phyloP scores from a whole-genome alignment of 2,888 invertebrate species.

The Pollenia amentaria region DNA sequence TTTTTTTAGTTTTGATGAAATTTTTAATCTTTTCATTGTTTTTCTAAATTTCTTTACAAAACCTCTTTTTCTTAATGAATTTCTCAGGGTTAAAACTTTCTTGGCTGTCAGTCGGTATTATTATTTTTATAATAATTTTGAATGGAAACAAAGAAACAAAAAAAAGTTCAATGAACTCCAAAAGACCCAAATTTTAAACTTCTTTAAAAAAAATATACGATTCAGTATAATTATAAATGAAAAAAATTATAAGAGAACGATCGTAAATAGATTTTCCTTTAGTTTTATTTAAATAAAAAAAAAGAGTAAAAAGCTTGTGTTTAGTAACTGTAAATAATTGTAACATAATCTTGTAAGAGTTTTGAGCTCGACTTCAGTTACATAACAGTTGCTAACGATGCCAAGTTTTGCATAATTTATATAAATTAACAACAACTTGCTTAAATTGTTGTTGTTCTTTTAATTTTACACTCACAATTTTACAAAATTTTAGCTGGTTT shows the following conservation, averaged over 20 bases:
- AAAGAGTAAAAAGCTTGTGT: not conserved
- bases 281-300: not conserved
- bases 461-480: not conserved
- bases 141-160: conserved; percentile 56
- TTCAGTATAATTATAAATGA: not conserved
- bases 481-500: not conserved
- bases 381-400: conserved; percentile 34
- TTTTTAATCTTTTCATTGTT: not conserved
- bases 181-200: conserved; percentile 44
- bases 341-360: conserved; percentile 46
- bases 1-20: conserved; percentile 22
- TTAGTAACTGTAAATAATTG: not conserved
- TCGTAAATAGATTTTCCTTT: not conserved
- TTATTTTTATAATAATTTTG: not conserved
- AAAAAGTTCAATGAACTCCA: conserved; percentile 64
- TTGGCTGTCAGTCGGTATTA: conserved; percentile 12
- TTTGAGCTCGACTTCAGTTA: conserved; percentile 1
- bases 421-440: not conserved
- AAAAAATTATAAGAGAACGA: not conserved
- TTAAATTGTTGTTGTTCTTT: not conserved
- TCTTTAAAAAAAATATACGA: conserved; percentile 7
- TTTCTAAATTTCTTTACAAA: too few species aligned
- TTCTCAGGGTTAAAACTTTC: conserved; percentile 53
- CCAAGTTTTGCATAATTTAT: conserved; percentile 31
- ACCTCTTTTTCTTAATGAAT: not conserved